Percentiles rank a stretch among this genome's conserved stretches.
These are phyloP conservation scores for Cyphomyrus discorhynchus DNA, from an alignment of 2,113 vertebrate genomes.

Conservation along the genomic window DNA sequence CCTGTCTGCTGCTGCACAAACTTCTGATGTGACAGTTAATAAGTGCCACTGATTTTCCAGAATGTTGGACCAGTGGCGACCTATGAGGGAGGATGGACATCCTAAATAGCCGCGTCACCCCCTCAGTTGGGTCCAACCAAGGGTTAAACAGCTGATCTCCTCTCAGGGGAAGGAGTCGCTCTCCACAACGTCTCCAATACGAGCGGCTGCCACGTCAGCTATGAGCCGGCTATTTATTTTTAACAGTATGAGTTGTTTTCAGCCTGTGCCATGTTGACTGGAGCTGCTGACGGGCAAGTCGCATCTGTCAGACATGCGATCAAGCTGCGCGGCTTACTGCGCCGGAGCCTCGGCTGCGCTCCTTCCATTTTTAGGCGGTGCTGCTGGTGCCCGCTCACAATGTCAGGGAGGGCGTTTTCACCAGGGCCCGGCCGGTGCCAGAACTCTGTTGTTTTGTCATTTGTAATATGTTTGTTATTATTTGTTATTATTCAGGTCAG, in stretches of 20 bases:
- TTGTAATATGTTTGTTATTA: neutral
- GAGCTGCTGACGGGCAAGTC: neutral
- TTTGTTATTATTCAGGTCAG: neutral
- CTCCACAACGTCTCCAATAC: neutral
- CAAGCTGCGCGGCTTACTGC: neutral
- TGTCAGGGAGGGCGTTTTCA: neutral
- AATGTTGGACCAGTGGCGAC: no score
- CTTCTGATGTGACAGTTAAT: neutral
- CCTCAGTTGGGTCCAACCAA: neutral
- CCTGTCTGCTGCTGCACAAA: neutral
- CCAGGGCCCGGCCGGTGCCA: neutral
- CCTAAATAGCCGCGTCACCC: neutral
- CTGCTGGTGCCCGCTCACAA: neutral
- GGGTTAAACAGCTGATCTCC: neutral
- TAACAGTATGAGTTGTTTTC: neutral
- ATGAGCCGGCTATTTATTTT: neutral
- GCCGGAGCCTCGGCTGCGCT: neutral
- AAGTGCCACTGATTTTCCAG: neutral
- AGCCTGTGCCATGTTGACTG: neutral
- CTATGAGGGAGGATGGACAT: neutral
- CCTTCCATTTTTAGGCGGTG: neutral
- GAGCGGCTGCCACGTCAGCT: neutral
- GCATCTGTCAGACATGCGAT: conserved; percentile 2
- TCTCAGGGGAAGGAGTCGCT: neutral
- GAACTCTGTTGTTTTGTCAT: neutral